Evolutionary conservation across 2,113 vertebrate species (phyloP).

Genomic region (Actenoides lindsayi): DNA sequence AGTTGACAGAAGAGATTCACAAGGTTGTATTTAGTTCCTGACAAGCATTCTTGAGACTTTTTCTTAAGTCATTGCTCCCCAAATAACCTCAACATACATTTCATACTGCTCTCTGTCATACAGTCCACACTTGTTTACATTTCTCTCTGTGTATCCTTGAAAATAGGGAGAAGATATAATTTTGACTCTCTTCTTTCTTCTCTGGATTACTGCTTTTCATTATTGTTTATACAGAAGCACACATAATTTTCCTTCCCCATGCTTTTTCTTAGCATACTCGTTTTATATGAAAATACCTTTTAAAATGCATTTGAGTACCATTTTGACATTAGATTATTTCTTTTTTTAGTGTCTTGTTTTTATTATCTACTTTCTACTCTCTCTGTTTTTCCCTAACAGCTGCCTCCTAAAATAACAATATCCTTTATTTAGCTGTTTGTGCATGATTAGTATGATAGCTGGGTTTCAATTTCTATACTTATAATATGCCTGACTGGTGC

Average conservation of each 20-base stretch:
- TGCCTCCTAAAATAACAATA: not conserved
- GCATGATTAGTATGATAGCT: not conserved
- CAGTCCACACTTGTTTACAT: not conserved
- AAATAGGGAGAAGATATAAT: not conserved
- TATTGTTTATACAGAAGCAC: not conserved
- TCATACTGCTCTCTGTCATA: not conserved
- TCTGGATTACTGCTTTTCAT: not conserved
- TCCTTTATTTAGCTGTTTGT: not conserved
- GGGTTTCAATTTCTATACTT: not conserved
- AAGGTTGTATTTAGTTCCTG: not conserved
- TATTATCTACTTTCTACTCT: not conserved
- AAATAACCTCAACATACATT: not conserved
- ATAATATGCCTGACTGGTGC: not conserved
- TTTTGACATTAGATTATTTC: not conserved
- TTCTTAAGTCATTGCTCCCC: not conserved
- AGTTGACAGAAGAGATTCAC: not conserved
- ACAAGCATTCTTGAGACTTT: not conserved
- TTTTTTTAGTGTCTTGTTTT: not conserved
- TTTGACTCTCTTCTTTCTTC: not conserved
- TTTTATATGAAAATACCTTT: not conserved
- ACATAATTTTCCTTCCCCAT: not conserved
- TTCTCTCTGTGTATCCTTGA: not conserved
- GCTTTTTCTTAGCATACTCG: not conserved
- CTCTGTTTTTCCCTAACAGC: not conserved
- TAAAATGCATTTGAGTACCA: not conserved